Base-by-base conservation (phyloP, 2,888 invertebrate genomes). In the Germaria angustata region DNA sequence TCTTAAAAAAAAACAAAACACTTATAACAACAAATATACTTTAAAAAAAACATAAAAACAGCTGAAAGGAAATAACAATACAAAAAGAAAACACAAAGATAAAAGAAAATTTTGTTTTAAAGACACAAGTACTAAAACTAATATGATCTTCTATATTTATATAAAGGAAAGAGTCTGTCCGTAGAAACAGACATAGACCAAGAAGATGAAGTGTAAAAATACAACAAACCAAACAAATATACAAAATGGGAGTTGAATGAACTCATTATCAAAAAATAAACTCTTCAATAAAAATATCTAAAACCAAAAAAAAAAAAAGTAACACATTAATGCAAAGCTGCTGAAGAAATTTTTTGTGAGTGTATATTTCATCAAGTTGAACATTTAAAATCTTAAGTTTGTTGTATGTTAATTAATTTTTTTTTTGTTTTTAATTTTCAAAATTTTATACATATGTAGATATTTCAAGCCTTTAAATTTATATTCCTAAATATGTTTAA, bases 211-310 rank as follows among this genome's bases (percentile, higher is more conserved):
- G 20, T 57, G 57, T 44, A 28, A 65, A 41, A 41, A 51, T 22
- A 41, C 7, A 51, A 0, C 2, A 6, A 55, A 15, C 20, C 11
- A 63, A 13, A 36, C 13, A 49, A 39, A 72, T 17, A 49, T 51
- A 36, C 24, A 22, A 8, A 39, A 65, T 0, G 9, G 41, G 24
- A 61, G 80, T 69, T 81, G 51, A 81, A 81, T 66, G 76, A 81
- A 76, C 80, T 81, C 76, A 80, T 76, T 81, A 71, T 65, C n/a
- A 72, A 34, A 61, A 73, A 63, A 36, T 53, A 53, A 61, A 49
- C 51, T 39, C 9, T n/a, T 17, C 39, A 49, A 61, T 17, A 17
- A 6, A 46, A 72, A 59, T 15, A 13, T 1, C 36, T 22, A 41
- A 61, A 51, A 34, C 51, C 17, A 36, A 36, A 61, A 2, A 6